Base-by-base conservation (phyloP, 2,113 vertebrate species). In the Andinoacara biseriatus region DNA sequence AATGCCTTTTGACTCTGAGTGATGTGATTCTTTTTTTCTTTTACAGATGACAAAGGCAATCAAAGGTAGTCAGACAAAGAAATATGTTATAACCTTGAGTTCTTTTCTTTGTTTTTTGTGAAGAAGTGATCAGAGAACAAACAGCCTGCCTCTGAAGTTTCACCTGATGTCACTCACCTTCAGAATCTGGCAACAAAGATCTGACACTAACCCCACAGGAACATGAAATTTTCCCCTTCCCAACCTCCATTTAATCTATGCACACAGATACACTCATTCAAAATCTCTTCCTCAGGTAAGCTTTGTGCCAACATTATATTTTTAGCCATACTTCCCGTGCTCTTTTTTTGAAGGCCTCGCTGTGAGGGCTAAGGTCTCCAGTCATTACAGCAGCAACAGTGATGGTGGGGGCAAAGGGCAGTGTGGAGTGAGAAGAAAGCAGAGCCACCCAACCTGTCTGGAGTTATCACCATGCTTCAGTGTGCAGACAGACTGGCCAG, bases 381-480 rank as follows among this genome's bases (percentile, higher is more conserved):
- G 80, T 87, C 80, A 82, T 89, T 79, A 87, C 86, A 83, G 91
- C 26, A 5, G 40, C 3, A 17, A 43, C 8, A 24, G 54, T 1
- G 54, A 62, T 10, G 74, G 29, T 20, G n/a, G 40, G 59, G 58
- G 40, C 58, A 72, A 76, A 82, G 78, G 59, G 62, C 61, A 40
- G 58, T 15, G 11, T 3, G 15, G 40, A 9, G 58, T n/a, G 81
- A 83, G 24, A 24, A 43, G 40, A 69, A 86, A 77, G 78, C 67
- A 3, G 76, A 76, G 75, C 82, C 86, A 40, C 78, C 82, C 83
- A 87, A 93, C 91, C 65, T 92, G 90, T 91, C 88, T 61, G 76
- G 82, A 93, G 80, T 89, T 78, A 93, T 94, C 92, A 90, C 79
- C 85, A 77, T 56, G 89, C 86, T 86, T 40, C 38, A 84, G 80